phyloP scores from a whole-genome alignment of 2,113 vertebrate species.

The Oreocharis arfaki region DNA sequence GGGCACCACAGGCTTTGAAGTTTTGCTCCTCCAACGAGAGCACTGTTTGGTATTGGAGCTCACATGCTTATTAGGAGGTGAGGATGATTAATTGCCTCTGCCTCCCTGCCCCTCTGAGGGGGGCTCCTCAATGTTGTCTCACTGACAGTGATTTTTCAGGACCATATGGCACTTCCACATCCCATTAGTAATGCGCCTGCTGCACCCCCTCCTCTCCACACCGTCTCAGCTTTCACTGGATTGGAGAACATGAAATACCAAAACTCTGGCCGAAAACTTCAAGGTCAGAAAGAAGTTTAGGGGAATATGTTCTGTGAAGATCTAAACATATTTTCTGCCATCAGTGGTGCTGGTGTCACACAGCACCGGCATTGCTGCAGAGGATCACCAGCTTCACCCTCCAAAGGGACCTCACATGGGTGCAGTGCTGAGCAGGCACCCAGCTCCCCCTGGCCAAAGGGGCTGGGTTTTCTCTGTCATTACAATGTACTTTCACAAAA shows the following conservation, averaged over 20 bases:
- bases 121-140: background rate
- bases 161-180: slow-evolving; percentile 53
- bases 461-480: background rate
- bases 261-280: background rate
- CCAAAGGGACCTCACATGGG: background rate
- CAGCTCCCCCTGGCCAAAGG: background rate
- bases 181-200: slow-evolving; percentile 15
- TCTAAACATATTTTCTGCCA: background rate
- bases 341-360: fast-evolving
- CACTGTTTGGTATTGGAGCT: background rate
- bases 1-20: slow-evolving; percentile 42
- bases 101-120: background rate
- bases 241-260: background rate
- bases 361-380: fast-evolving
- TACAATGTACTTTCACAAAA: background rate
- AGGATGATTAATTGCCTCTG: slow-evolving; percentile 62
- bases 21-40: slow-evolving; percentile 8
- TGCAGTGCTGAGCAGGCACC: background rate
- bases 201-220: fast-evolving
- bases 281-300: background rate
- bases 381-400: background rate
- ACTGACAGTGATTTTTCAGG: slow-evolving; percentile 62
- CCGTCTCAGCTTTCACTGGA: slow-evolving; percentile 1
- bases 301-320: background rate
- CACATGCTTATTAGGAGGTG: slow-evolving; percentile 19